These are phyloP conservation scores for Nibea coibor DNA, from an alignment of 2,113 vertebrate species.

Conservation along the genomic window DNA sequence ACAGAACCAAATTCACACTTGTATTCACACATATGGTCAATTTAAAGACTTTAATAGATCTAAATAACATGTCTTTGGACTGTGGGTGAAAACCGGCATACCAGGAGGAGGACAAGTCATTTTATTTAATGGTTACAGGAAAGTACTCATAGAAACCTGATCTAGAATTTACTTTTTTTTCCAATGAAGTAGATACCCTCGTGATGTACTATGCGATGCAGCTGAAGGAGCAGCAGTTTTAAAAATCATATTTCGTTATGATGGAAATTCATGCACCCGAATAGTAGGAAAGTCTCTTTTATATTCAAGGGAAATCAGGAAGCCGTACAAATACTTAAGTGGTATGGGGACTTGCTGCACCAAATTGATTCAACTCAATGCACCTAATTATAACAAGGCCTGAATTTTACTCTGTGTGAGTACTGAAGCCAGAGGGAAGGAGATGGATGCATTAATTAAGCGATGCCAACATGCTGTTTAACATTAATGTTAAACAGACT, in stretches of 20 bases:
- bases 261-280: background rate
- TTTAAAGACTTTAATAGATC: background rate
- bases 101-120: no score
- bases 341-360: background rate
- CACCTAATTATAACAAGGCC: slow-evolving; percentile 2
- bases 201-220: background rate
- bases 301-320: background rate
- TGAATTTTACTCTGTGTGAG: slow-evolving; percentile 16
- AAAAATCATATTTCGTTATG: background rate
- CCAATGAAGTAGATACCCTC: background rate
- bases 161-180: background rate
- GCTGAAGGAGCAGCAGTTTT: background rate
- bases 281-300: background rate
- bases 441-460: slow-evolving; percentile 40
- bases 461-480: slow-evolving; percentile 33
- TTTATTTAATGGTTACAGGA: background rate
- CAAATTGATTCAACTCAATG: slow-evolving; percentile 14
- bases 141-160: background rate
- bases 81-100: background rate
- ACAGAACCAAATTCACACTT: no score
- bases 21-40: background rate
- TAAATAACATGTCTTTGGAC: background rate
- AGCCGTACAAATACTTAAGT: background rate
- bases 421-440: slow-evolving; percentile 23
- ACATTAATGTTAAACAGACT: slow-evolving; percentile 37